Evolutionary conservation across 2,888 invertebrate genomes (phyloP).

Genomic region (Brachypalpus laphriformis): DNA sequence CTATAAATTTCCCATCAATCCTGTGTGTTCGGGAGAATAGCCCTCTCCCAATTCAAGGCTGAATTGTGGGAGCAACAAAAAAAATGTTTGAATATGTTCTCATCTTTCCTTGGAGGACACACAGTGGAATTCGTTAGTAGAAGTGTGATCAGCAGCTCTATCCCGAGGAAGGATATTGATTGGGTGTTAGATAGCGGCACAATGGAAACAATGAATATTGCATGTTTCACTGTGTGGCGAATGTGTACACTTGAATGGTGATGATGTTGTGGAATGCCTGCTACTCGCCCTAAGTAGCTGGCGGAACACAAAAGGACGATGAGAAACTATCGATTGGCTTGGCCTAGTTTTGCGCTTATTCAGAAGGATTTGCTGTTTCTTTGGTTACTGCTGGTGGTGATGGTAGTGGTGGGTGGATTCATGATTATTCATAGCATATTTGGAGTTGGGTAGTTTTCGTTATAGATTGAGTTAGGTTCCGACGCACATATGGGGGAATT

Average conservation of each 20-base stretch:
- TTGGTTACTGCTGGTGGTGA: too few species aligned
- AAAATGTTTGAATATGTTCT: slow-evolving; percentile 1
- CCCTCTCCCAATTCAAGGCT: slow-evolving; percentile 1
- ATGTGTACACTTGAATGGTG: not conserved
- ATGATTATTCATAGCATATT: not conserved
- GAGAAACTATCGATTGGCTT: slow-evolving; percentile 60
- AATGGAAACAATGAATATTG: slow-evolving; percentile 53
- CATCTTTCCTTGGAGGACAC: slow-evolving; percentile 10
- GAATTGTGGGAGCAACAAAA: slow-evolving; percentile 3
- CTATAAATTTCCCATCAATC: slow-evolving; percentile 20
- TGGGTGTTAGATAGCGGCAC: slow-evolving; percentile 53
- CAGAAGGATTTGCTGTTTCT: slow-evolving; percentile 33
- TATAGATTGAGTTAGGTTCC: not conserved
- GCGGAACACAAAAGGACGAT: slow-evolving; percentile 28
- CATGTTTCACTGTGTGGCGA: slow-evolving; percentile 20
- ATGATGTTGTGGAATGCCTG: slow-evolving; percentile 3
- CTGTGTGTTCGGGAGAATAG: not conserved
- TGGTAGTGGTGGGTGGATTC: not conserved
- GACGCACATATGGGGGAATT: not conserved
- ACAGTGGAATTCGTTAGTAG: slow-evolving; percentile 36
- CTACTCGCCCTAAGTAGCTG: slow-evolving; percentile 17
- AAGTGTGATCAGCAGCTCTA: slow-evolving; percentile 34
- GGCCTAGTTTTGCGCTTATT: slow-evolving; percentile 54
- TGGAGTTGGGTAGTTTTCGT: not conserved
- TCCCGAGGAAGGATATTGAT: slow-evolving; percentile 54